Percentiles rank a stretch among this genome's conserved stretches.
Evolutionary conservation across 2,888 invertebrate genomes (phyloP).

Genomic region (Ectropis crepuscularia): DNA sequence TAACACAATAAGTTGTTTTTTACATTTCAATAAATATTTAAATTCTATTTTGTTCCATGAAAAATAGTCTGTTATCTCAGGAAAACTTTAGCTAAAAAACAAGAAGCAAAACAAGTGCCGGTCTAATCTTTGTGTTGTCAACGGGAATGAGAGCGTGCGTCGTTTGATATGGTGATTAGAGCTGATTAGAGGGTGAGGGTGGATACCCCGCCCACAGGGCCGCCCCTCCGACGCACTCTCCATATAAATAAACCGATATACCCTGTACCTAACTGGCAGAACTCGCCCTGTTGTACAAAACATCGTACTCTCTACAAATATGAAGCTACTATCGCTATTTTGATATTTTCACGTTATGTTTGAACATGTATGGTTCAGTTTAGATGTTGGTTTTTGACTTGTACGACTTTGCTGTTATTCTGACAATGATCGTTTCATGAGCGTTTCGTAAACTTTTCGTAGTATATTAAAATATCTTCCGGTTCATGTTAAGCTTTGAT

Average conservation of each 20-base stretch:
- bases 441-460: too few species aligned
- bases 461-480: too few species aligned
- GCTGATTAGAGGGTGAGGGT: conserved; percentile 80
- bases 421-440: too few species aligned
- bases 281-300: conserved; percentile 59
- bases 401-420: too few species aligned
- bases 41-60: background rate
- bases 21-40: too few species aligned
- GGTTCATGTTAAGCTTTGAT: too few species aligned
- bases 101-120: conserved; percentile 54
- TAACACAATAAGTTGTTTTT: too few species aligned
- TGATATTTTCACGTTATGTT: conserved; percentile 17
- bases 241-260: conserved; percentile 82
- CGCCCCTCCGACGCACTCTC: conserved; percentile 75
- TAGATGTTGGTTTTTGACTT: too few species aligned
- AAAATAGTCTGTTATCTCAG: background rate
- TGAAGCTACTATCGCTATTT: background rate
- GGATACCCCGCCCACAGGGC: conserved; percentile 46
- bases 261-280: conserved; percentile 64
- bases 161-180: conserved; percentile 85
- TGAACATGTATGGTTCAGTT: too few species aligned
- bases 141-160: conserved; percentile 79
- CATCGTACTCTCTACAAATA: conserved; percentile 32
- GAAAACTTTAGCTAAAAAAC: conserved; percentile 40
- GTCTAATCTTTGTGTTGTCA: conserved; percentile 81